These are phyloP conservation scores for Gandaritis pyraliata DNA, from an alignment of 2,888 invertebrate genomes.

Conservation along the genomic window DNA sequence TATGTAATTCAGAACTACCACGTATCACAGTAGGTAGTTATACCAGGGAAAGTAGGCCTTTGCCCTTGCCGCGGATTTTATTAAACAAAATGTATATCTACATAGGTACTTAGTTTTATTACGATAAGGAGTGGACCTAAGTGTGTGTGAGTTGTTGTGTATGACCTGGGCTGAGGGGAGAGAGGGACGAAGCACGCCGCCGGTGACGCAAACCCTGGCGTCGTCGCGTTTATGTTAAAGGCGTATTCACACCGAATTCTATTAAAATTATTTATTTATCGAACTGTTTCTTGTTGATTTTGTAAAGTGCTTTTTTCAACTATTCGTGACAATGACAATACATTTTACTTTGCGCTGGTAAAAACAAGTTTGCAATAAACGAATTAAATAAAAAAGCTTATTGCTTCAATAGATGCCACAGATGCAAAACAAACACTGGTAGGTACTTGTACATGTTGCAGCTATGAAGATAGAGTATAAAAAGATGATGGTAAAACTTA, in stretches of 20 bases:
- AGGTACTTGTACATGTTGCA: too few species aligned
- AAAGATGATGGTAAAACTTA: not conserved
- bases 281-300: too few species aligned
- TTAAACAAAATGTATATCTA: conserved; percentile 19
- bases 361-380: too few species aligned
- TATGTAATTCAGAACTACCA: too few species aligned
- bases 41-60: conserved; percentile 20
- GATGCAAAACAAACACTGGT: too few species aligned
- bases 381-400: too few species aligned
- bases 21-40: conserved; percentile 4
- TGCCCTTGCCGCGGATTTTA: conserved; percentile 25
- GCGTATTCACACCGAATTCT: conserved; percentile 21
- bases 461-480: too few species aligned
- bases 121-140: conserved; percentile 32
- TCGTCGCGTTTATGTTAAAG: conserved; percentile 39
- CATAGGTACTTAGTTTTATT: conserved; percentile 27
- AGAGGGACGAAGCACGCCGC: conserved; percentile 33
- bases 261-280: not conserved
- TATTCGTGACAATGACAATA: too few species aligned
- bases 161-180: conserved; percentile 51
- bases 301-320: not conserved
- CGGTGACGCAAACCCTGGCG: conserved; percentile 61
- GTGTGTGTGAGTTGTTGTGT: conserved; percentile 49
- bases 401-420: too few species aligned
- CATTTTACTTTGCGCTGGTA: too few species aligned